phyloP scores from a whole-genome alignment of 2,113 vertebrate genomes.

The Diadophis punctatus region DNA sequence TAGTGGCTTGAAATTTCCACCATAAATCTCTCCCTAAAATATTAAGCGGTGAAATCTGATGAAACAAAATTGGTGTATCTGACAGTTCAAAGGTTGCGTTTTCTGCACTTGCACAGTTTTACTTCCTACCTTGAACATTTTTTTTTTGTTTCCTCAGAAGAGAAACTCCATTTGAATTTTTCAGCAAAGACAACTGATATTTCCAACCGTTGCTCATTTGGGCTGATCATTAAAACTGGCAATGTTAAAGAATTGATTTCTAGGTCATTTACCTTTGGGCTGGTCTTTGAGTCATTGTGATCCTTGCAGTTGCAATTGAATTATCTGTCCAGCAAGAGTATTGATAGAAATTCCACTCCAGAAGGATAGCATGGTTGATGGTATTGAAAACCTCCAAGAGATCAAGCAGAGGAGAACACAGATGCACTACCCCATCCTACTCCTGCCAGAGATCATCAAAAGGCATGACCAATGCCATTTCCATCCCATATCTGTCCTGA shows the following conservation, averaged over 20 bases:
- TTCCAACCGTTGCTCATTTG: neutral
- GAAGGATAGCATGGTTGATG: neutral
- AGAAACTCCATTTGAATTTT: neutral
- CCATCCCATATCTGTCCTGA: neutral
- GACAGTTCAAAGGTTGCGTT: neutral
- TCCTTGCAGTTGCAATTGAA: neutral
- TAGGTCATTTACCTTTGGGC: neutral
- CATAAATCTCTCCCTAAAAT: neutral
- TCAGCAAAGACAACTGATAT: neutral
- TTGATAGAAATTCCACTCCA: neutral
- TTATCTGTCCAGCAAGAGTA: neutral
- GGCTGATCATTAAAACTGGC: neutral
- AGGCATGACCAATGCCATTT: neutral
- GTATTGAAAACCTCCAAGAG: neutral
- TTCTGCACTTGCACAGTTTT: neutral
- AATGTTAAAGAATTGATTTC: neutral
- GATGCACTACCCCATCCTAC: neutral
- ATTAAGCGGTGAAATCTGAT: neutral
- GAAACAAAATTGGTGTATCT: neutral
- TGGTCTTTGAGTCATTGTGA: neutral
- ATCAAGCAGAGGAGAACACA: neutral
- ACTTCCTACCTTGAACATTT: neutral
- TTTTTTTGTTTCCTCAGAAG: neutral
- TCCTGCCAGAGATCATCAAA: neutral
- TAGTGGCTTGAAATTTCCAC: neutral